Base-by-base conservation (phyloP, 2,113 vertebrate species). In the Anoplopoma fimbria region DNA sequence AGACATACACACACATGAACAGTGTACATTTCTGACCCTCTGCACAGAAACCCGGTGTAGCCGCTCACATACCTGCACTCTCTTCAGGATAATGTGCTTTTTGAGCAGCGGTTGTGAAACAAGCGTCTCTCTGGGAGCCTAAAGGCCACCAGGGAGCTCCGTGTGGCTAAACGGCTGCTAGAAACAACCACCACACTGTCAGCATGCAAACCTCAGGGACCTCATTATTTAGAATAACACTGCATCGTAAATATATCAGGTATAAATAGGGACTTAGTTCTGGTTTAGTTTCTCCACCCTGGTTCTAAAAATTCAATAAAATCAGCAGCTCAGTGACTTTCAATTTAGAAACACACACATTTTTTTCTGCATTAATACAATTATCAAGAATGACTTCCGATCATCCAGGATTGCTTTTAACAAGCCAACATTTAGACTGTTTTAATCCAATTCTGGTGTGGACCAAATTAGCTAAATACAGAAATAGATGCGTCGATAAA, bases 141-240 rank as follows among this genome's bases (percentile, higher is more conserved):
- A 29, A 75, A 57, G 77, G 81, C 81, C 82, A n/a, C 82, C 27
- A 29, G 77, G 84, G 82, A 85, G n/a, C 65, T 62, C 71, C 31
- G 42, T 76, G 45, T 27, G 70, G 9, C 81, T 81, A 79, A 81
- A 80, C 78, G 72, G 76, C 72, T 76, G 81, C 86, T 58, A 60
- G 81, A 88, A 89, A 79, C 86, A 87, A 72, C 84, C 61, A 55
- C 75, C 69, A 45, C 61, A 69, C 62, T 81, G 82, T 83, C 81
- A 82, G 81, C 87, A 81, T 78, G 78, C 69, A 81, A 89, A 89
- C 88, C 82, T 86, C 63, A 67, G 87, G 87, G 86, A 91, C 75
- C 80, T 89, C 78, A 84, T 91, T 90, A 87, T 85, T 84, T 87
- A 84, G 82, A 83, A 88, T 71, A 86, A 60, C 62, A 38, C 51